Conservation (phyloP, 35 echinoderm and acorn worm species). For the Diadema setosum region DNA sequence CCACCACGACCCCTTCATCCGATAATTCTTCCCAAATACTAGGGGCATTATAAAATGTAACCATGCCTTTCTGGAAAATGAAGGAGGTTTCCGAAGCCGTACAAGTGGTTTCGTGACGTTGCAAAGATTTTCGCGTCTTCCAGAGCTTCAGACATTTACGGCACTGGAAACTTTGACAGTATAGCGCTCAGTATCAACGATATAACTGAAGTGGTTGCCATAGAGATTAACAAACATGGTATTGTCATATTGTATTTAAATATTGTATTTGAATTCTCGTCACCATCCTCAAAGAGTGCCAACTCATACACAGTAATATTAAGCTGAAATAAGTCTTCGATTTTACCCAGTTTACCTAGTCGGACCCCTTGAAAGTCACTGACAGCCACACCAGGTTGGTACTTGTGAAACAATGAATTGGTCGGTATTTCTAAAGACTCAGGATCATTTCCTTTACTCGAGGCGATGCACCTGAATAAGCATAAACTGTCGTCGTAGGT, state of each 20-base stretch:
- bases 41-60: neutral
- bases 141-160: constrained; percentile 22
- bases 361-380: neutral
- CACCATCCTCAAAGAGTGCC: too few species aligned
- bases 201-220: constrained; percentile 44
- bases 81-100: neutral
- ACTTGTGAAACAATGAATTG: neutral
- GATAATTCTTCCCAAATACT: neutral
- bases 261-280: too few species aligned
- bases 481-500: constrained; percentile 10
- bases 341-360: neutral
- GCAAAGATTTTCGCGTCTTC: neutral
- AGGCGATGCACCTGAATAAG: constrained; percentile 22
- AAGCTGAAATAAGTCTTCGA: neutral
- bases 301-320: neutral
- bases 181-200: constrained; percentile 27
- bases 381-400: neutral
- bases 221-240: constrained; percentile 49
- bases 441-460: neutral
- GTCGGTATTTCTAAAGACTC: neutral
- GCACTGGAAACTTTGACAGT: constrained; percentile 14
- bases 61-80: constrained; percentile 18
- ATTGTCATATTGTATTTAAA: too few species aligned
- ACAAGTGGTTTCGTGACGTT: constrained; percentile 28
- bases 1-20: neutral